Base-by-base conservation (phyloP, 2,888 invertebrate species). In the Catonia carolina region DNA sequence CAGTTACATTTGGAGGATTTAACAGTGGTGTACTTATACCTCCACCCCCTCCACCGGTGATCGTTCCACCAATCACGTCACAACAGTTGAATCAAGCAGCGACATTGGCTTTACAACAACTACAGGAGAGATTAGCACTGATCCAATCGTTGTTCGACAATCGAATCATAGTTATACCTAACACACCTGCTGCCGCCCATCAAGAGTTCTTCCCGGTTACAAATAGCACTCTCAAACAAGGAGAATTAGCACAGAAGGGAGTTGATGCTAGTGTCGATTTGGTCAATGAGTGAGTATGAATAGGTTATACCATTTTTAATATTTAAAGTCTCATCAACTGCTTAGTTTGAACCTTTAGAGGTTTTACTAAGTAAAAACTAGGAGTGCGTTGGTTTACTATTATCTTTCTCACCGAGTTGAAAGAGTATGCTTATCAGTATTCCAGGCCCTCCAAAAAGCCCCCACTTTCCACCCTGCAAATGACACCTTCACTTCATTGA, bases 181-280 rank as follows among this genome's bases (percentile, higher is more conserved):
- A 69, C 12, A 68, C 71, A 18, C 69, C 73, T 1, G 71, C 72
- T 6, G 69, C 68, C 33, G 66, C 68, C 54, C 73, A 73, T 60
- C 71, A 70, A 60, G 69, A 70, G 56, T 70, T 73, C 60, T 72
- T 73, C 61, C 69, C 67, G 33, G 70, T 72, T 10, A 67, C 70
- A 20, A 71, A 71, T 55, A 63, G 66, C 42, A 71, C 72, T 1
- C 63, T 72, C 27, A 64, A 68, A 36, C 64, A 67, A 52, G 73
- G 72, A 22, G 68, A 69, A 45, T 66, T 69, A 55, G 73, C 72
- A 2, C 69, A 70, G 61, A 69, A 70, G 61, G 68, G 66, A 39
- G 67, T 74, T 37, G 70, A 72, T 59, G 71, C 73, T 7, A 69
- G 70, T 20, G 67, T 70, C 50, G 68, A 67, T 37, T 67, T 73